A percentile compares a stretch with the other conserved stretches of the same genome.
Evolutionary conservation across 2,797 vertebrate species (phyloP).

Genomic region (Cynodonichthys magdalenae): DNA sequence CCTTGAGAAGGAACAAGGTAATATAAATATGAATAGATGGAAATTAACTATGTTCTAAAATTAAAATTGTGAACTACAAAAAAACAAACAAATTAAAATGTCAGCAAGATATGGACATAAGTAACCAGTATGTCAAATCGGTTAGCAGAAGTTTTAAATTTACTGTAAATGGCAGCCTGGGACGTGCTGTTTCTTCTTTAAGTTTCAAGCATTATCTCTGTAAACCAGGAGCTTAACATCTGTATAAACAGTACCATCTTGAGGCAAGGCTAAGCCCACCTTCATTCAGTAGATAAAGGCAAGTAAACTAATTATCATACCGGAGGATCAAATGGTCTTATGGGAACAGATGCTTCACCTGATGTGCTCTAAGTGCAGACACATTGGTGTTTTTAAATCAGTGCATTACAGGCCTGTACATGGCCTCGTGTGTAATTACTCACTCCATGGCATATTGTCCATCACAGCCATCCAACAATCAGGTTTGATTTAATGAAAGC

Average conservation of each 20-base stretch:
- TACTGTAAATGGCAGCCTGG: too few relatives aligned
- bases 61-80: too few relatives aligned
- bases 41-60: too few relatives aligned
- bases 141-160: too few relatives aligned
- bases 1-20: too few relatives aligned
- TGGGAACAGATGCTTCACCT: conserved; percentile 13
- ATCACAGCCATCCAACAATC: not conserved
- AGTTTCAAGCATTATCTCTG: not conserved
- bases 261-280: not conserved
- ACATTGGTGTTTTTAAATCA: conserved; percentile 8
- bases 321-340: conserved; percentile 2
- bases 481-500: conserved; percentile 9
- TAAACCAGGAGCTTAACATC: not conserved
- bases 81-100: too few relatives aligned
- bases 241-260: not conserved
- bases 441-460: conserved; percentile 18
- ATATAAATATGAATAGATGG: too few relatives aligned
- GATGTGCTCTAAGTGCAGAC: conserved; percentile 21
- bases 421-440: not conserved
- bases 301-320: not conserved
- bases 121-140: too few relatives aligned
- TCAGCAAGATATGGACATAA: too few relatives aligned
- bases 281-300: conserved; percentile 4
- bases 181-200: not conserved
- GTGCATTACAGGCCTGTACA: not conserved